phyloP scores from a whole-genome alignment of 2,888 invertebrate species.

The Steinernema scapterisci region DNA sequence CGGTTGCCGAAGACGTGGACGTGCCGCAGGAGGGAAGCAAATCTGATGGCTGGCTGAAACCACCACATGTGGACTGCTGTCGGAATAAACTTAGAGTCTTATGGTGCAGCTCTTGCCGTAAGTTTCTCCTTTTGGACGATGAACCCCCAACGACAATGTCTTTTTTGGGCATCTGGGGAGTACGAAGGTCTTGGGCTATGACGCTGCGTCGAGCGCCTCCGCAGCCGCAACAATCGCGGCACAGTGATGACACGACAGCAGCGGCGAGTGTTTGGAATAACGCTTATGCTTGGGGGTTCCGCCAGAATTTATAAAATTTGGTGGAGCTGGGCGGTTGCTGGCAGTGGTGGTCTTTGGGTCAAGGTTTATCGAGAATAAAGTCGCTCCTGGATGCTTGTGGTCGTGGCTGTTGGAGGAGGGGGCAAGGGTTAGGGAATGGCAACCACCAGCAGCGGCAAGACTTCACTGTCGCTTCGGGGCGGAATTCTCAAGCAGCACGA shows the following conservation, averaged over 20 bases:
- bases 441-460: neutral
- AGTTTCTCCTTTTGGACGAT: neutral
- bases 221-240: constrained; percentile 30
- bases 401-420: no score
- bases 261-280: neutral
- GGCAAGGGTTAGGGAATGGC: neutral
- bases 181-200: neutral
- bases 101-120: constrained; percentile 20
- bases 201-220: constrained; percentile 19
- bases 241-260: constrained; percentile 24
- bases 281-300: neutral
- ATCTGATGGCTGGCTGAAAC: constrained; percentile 25
- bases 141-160: neutral
- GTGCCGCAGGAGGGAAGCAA: constrained; percentile 5
- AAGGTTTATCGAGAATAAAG: neutral
- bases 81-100: constrained; percentile 7
- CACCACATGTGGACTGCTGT: constrained; percentile 25
- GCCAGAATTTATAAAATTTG: no score
- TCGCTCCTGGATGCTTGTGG: no score
- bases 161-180: constrained; percentile 22
- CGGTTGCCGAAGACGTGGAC: neutral
- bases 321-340: no score
- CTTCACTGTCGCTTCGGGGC: no score
- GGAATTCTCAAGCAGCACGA: no score
- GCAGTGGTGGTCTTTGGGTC: no score